Evolutionary conservation across 2,797 vertebrate genomes (phyloP), one percentile per base, ranked within the genome.

Genomic region (Hafferia zeledoni): DNA sequence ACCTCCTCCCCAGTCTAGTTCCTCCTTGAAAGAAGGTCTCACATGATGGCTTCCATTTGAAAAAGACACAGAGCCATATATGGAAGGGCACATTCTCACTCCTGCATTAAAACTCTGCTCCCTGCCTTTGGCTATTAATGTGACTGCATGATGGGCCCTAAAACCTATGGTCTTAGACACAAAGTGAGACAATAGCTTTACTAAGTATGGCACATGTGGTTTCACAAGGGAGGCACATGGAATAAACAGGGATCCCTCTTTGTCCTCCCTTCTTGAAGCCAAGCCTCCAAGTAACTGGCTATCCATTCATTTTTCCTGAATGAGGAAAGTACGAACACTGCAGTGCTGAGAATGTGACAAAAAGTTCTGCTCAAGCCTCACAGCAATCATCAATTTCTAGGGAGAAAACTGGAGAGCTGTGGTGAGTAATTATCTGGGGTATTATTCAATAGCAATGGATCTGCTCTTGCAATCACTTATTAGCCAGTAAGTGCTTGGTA

Each of bases 21-120:
- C 17, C 19, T 71, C 16, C 37, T 77, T 0, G 0, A 61, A 74
- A 90, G 17, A 1, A 23, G 53, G 22, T 39, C 88, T 89, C 39
- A 50, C 1, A n/a, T 30, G 12, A 55, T 49, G 50, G 12, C 57
- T 74, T 57, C 49, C 5, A 7, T 50, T 78, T 87, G n/a, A 65
- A 43, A 53, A 60, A 49, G 63, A 46, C 44, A 37, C 0, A 27
- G 27, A 49, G 12, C 24, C 0, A 1, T 23, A 19, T 15, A 11
- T 44, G 37, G 31, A 71, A 72, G 41, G n/a, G 31, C 25, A 77
- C 2, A 10, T 46, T 35, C 50, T 47, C 57, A 52, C 30, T 59
- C 43, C 28, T 46, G 20, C 20, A 5, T 24, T 44, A 55, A 65
- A 72, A 12, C n/a, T 69, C 5, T 31, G 13, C 6, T 84, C 37